phyloP scores from a whole-genome alignment of 2,797 vertebrate genomes.

The Danionella dracula region DNA sequence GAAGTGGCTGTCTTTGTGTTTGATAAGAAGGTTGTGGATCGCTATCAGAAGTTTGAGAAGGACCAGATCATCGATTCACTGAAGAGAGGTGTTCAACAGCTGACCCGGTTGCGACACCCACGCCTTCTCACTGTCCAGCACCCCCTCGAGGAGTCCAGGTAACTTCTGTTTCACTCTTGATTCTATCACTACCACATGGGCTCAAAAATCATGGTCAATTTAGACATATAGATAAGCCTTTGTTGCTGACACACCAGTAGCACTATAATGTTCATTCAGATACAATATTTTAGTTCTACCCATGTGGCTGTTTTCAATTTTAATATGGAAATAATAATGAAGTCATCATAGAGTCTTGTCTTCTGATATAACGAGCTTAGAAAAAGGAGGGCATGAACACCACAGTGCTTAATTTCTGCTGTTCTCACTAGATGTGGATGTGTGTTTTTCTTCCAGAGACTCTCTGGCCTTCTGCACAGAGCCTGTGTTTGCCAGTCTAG shows the following conservation, averaged over 20 bases:
- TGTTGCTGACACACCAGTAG: too few relatives aligned
- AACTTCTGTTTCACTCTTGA: constrained; percentile 25
- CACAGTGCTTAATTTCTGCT: too few relatives aligned
- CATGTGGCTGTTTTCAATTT: too few relatives aligned
- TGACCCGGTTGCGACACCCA: constrained; percentile 92
- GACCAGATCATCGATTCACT: constrained; percentile 94
- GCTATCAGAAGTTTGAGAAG: constrained; percentile 96
- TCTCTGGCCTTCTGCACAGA: constrained; percentile 97
- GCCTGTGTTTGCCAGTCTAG: constrained; percentile 93
- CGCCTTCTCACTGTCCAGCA: constrained; percentile 95
- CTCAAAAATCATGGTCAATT: too few relatives aligned
- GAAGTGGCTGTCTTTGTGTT: constrained; percentile 99
- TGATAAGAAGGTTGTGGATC: constrained; percentile 94
- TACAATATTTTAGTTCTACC: too few relatives aligned
- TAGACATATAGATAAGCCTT: too few relatives aligned
- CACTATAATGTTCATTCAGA: too few relatives aligned
- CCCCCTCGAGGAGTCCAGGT: constrained; percentile 97
- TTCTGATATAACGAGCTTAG: too few relatives aligned
- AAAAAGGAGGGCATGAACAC: background rate
- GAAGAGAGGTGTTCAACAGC: constrained; percentile 91
- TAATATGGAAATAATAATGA: too few relatives aligned
- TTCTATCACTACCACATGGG: too few relatives aligned
- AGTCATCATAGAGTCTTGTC: too few relatives aligned
- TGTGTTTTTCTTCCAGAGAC: constrained; percentile 72
- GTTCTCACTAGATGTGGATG: constrained; percentile 32